Conservation (phyloP, 2,797 vertebrate species). For the Rachycentron canadum region DNA sequence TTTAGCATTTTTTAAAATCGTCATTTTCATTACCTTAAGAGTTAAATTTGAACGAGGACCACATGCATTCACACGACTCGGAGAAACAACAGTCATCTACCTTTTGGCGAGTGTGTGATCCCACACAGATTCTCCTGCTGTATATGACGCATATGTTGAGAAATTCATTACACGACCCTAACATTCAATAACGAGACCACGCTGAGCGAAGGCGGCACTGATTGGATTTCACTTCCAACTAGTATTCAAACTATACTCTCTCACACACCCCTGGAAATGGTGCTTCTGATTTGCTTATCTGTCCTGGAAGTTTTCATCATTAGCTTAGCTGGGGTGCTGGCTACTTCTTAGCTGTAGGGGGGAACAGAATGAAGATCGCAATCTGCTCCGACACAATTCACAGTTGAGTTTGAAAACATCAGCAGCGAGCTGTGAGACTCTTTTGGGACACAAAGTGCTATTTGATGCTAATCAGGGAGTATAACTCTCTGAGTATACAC, state of each 20-base stretch:
- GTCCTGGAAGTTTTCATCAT: background rate
- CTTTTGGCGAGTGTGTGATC: background rate
- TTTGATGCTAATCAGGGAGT: slow-evolving; percentile 2
- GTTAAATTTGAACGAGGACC: slow-evolving; percentile 12
- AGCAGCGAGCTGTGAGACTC: background rate
- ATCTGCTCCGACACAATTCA: background rate
- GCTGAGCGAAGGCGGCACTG: slow-evolving; percentile 1
- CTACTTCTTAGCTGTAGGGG: background rate
- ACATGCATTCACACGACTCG: slow-evolving; percentile 18
- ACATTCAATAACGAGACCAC: slow-evolving; percentile 14
- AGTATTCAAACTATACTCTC: background rate
- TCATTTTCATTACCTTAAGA: slow-evolving; percentile 22
- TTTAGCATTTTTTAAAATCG: slow-evolving; percentile 38
- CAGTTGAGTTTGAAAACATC: background rate
- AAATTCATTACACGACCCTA: slow-evolving; percentile 1
- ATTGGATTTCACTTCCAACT: background rate
- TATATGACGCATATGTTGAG: background rate
- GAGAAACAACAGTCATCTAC: background rate
- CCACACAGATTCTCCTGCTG: background rate
- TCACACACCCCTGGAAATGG: background rate
- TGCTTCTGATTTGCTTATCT: slow-evolving; percentile 12
- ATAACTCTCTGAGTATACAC: background rate
- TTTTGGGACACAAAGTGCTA: background rate
- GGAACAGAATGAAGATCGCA: background rate
- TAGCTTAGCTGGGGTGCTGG: background rate